These are phyloP conservation scores for Eurosta solidaginis DNA, from an alignment of 1,140 invertebrate genomes.

Conservation along the genomic window DNA sequence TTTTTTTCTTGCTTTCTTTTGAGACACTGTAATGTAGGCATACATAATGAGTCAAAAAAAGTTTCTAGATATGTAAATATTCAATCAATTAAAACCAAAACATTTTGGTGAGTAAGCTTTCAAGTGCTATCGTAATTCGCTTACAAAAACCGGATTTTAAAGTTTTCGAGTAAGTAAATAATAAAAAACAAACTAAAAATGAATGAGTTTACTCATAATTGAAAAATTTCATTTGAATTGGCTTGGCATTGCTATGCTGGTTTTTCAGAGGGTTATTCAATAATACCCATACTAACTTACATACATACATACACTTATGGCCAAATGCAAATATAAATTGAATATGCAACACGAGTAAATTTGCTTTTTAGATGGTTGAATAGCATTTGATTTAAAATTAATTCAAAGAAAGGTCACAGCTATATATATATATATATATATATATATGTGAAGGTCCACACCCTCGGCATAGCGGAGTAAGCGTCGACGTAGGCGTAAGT, in stretches of 20 bases:
- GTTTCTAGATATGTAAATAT: not conserved
- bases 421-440: no score
- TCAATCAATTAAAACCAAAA: not conserved
- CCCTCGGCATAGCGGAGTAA: no score
- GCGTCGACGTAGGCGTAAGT: no score
- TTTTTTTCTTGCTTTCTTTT: not conserved
- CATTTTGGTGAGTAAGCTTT: not conserved
- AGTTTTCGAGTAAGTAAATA: not conserved
- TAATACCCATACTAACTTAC: not conserved
- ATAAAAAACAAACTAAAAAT: no score
- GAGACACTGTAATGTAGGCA: not conserved
- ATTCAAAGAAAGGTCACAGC: no score
- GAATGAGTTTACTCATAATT: not conserved
- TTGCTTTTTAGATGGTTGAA: no score
- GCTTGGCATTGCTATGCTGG: constrained; percentile 5
- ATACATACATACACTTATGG: no score
- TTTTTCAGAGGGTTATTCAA: constrained; percentile 18
- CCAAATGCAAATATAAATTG: no score
- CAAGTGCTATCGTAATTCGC: not conserved
- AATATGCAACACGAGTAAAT: no score
- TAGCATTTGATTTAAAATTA: no score
- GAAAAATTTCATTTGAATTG: not conserved
- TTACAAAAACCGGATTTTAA: not conserved
- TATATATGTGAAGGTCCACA: no score
- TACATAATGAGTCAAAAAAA: not conserved